Evolutionary conservation across 2,113 vertebrate genomes (phyloP).

Genomic region (Spilogale gracilis): DNA sequence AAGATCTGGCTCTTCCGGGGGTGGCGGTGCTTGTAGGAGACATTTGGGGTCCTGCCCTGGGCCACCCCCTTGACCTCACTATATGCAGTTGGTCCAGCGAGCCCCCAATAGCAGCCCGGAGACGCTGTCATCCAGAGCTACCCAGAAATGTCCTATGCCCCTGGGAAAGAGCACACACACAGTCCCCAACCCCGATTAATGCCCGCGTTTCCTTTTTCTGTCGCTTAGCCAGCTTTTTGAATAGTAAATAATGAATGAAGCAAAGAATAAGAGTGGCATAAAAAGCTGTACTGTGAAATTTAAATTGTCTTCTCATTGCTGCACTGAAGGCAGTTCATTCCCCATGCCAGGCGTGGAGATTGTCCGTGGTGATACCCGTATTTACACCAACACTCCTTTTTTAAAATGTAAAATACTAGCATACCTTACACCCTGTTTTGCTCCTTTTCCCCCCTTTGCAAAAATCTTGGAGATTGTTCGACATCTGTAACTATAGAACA

Average conservation of each 20-base stretch:
- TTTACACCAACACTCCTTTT: neutral
- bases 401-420: neutral
- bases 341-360: neutral
- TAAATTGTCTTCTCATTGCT: neutral
- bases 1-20: neutral
- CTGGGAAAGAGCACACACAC: fast-evolving
- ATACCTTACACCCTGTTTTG: neutral
- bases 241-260: neutral
- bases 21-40: neutral
- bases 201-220: neutral
- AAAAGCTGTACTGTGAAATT: neutral
- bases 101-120: no score
- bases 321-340: neutral
- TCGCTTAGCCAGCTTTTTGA: neutral
- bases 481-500: neutral
- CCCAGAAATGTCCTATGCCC: neutral
- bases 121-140: no score
- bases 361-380: fast-evolving
- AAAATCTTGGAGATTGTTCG: neutral
- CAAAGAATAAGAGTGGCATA: neutral
- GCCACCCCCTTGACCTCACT: neutral
- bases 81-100: neutral
- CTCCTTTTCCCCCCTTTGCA: neutral
- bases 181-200: neutral
- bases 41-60: neutral